A percentile compares a stretch with the other conserved stretches of the same genome.
Evolutionary conservation across 2,888 invertebrate species (phyloP).

Genomic region (Leptopilina drosophilae): DNA sequence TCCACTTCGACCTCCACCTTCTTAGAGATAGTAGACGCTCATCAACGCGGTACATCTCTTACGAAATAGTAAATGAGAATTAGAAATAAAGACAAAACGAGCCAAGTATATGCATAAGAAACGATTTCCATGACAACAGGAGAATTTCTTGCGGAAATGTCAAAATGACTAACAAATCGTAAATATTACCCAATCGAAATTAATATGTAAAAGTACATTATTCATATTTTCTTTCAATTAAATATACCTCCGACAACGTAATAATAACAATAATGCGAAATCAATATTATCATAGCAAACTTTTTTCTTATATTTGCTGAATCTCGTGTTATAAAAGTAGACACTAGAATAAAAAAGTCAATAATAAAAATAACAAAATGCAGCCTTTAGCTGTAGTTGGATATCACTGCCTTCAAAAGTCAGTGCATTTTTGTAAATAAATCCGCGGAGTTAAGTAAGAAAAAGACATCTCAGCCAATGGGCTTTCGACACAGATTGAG

Average conservation of each 20-base stretch:
- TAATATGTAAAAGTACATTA: too few relatives aligned
- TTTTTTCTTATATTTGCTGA: too few relatives aligned
- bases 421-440: neutral
- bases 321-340: too few relatives aligned
- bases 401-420: neutral
- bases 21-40: slow-evolving; percentile 71
- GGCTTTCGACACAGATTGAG: slow-evolving; percentile 71
- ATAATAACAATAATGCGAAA: too few relatives aligned
- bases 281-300: too few relatives aligned
- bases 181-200: too few relatives aligned
- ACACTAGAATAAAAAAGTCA: too few relatives aligned
- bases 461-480: slow-evolving; percentile 54
- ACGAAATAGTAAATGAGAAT: slow-evolving; percentile 68
- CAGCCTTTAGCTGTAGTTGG: neutral
- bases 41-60: slow-evolving; percentile 73
- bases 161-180: too few relatives aligned
- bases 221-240: too few relatives aligned
- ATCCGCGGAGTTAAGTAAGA: neutral
- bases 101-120: neutral
- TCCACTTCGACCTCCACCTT: slow-evolving; percentile 76
- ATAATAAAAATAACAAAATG: neutral
- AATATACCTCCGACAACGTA: too few relatives aligned
- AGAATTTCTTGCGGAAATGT: too few relatives aligned
- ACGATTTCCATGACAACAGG: too few relatives aligned
- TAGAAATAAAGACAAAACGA: slow-evolving; percentile 51